phyloP scores from a whole-genome alignment of 2,797 vertebrate species.

The Trematomus bernacchii region DNA sequence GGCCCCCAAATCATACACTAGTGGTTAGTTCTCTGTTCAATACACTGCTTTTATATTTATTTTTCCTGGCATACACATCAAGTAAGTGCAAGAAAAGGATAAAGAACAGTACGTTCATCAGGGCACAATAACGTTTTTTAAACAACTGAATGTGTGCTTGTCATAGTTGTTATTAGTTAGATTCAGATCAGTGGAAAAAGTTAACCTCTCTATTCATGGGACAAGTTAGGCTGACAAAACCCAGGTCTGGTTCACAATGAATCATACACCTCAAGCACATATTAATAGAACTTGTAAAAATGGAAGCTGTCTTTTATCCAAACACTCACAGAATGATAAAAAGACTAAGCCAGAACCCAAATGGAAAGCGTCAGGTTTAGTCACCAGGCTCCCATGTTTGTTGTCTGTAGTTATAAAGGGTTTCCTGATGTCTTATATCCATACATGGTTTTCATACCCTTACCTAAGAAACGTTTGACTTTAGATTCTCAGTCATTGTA shows the following conservation, averaged over 20 bases:
- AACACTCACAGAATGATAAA: conserved; percentile 68
- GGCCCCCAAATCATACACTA: conserved; percentile 42
- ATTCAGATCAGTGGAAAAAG: conserved; percentile 72
- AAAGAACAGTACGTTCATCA: conserved; percentile 45
- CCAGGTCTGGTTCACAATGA: conserved; percentile 76
- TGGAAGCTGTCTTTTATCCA: conserved; percentile 70
- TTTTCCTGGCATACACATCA: conserved; percentile 54
- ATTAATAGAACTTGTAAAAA: conserved; percentile 82
- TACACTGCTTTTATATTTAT: conserved; percentile 45
- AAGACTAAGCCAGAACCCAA: conserved; percentile 60
- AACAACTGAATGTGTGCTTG: conserved; percentile 53
- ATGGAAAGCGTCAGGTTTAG: conserved; percentile 65
- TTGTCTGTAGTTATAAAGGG: conserved; percentile 48
- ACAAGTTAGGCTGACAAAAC: conserved; percentile 68
- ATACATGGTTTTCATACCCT: conserved; percentile 39
- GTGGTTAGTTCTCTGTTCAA: conserved; percentile 38
- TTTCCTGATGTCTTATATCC: conserved; percentile 42
- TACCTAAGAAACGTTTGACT: conserved; percentile 44
- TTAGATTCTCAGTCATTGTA: conserved; percentile 34
- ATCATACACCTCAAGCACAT: conserved; percentile 73
- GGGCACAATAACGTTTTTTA: conserved; percentile 44
- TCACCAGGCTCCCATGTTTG: conserved; percentile 54
- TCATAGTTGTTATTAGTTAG: conserved; percentile 58
- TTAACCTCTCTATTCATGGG: conserved; percentile 69
- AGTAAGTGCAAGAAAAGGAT: conserved; percentile 26